Evolutionary conservation across 2,888 invertebrate genomes (phyloP), one percentile per base, ranked within the genome.

Genomic region (Patella pellucida): DNA sequence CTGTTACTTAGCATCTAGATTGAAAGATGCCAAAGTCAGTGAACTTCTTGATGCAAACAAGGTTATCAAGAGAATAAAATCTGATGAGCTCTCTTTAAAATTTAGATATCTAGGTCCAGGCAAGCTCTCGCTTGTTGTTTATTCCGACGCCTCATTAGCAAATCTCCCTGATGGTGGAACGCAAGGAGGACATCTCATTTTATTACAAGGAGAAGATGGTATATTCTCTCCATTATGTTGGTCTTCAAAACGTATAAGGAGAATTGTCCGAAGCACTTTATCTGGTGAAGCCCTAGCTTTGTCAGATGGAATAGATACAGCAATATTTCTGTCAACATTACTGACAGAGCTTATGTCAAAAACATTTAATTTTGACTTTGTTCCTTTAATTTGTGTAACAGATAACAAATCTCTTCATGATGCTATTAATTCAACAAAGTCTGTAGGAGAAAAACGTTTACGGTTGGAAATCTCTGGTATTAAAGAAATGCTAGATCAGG

Each of bases 1-100:
- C 11, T 62, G 62, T 62, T n/a, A 23, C 5, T 62, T 62, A 62
- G 62, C 62, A 23, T 62, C 62, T 23, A 62, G 14, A 9, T 23
- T 62, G 9, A 62, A 62, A 62, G n/a, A 62, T 62, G 62, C 62
- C 23, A 62, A 62, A 15, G 62, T 62, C 62, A 62, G 62, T 62
- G 62, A 62, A 23, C n/a, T 62, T 62, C 19, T 69, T 9, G 52
- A 74, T 14, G 70, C 70, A 19, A 74, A 74, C 50, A 74, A 74
- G 52, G 9, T 74, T 41, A 70, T 74, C 14, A 74, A 70, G 56
- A 27, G 50, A 54, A 56, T 74, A n/a, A 74, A 74, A 41, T 31
- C 56, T 31, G 74, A 56, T n/a, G 27, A 69, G n/a, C 23, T 62
- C 19, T 11, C 23, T n/a, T 62, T 62, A 19, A 62, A 62, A 62